Base-by-base conservation (phyloP, 2,888 invertebrate genomes). In the Phasia obesa region DNA sequence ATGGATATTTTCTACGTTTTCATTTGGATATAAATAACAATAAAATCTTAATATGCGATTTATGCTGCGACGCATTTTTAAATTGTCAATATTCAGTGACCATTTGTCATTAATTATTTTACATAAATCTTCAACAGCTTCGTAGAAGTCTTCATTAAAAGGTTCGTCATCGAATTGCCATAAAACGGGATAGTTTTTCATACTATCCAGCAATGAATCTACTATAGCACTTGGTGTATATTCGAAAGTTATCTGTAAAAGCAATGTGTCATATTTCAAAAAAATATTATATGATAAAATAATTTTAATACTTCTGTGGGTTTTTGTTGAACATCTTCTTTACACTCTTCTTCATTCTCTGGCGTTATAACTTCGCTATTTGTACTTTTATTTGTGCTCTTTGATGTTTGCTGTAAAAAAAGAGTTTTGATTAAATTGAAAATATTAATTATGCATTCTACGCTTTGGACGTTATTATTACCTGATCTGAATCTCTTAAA, bases 1-100 rank as follows among this genome's bases (percentile, higher is more conserved):
- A 1, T 65, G 35, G 31, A 42, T 55, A 19, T 67, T 49, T 73
- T 78, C 69, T 19, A 59, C 15, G 21, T 69, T 69, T n/a, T 44
- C 51, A 31, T 51, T 67, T 11, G 59, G 57, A 13, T 27, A 51
- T 51, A 74, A 25, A 27, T 51, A 67, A 35, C 67, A 53, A 19
- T 80, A 80, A 67, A 65, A 74, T 35, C 31, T 53, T 4, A 80
- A 6, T n/a, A 80, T 55, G 15, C 73, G 79, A 55, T 74, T 80
- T 13, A 80, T 27, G 31, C 73, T 74, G n/a, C 73, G 67, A 3
- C 67, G 35, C 73, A 80, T 80, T 67, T 67, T 60, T 31, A 74
- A 38, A 23, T 42, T 7, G 17, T 51, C 44, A 38, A 80, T 25
- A 55, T 55, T 60, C 4, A 80, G 25, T 0, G 67, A 60, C 31